These are phyloP conservation scores for Verasper variegatus DNA, from an alignment of 2,113 vertebrate genomes.

Conservation along the genomic window DNA sequence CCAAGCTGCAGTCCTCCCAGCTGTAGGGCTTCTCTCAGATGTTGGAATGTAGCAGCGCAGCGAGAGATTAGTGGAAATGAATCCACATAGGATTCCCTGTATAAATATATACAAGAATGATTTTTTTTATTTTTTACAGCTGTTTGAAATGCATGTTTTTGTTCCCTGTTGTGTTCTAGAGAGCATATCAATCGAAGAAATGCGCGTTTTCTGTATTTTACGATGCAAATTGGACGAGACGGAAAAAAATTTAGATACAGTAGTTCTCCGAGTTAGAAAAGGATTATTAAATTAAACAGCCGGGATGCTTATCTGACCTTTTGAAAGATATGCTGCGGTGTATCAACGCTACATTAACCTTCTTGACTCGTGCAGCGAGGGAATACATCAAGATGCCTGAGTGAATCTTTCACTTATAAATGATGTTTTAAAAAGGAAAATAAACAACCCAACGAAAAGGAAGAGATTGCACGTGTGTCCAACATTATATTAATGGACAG, in stretches of 20 bases:
- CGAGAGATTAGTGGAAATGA: slow-evolving; percentile 69
- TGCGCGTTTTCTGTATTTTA: slow-evolving; percentile 20
- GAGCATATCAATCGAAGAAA: slow-evolving; percentile 33
- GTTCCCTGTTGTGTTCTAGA: slow-evolving; percentile 12
- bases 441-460: not conserved
- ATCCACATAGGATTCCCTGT: slow-evolving; percentile 59
- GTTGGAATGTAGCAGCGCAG: slow-evolving; percentile 47
- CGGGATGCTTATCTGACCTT: not conserved
- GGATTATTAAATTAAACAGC: slow-evolving; percentile 3
- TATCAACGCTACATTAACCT: slow-evolving; percentile 11
- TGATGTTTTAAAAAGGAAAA: not conserved
- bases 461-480: not conserved
- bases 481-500: not conserved
- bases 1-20: slow-evolving; percentile 34
- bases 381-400: slow-evolving; percentile 7
- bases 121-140: slow-evolving; percentile 38
- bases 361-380: slow-evolving; percentile 1
- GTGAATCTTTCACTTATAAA: not conserved
- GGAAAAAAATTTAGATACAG: not conserved
- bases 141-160: slow-evolving; percentile 45
- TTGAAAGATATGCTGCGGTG: slow-evolving; percentile 5
- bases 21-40: slow-evolving; percentile 56
- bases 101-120: slow-evolving; percentile 29
- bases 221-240: slow-evolving; percentile 18
- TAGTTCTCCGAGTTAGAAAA: not conserved